Evolutionary conservation across 2,797 vertebrate genomes (phyloP), one percentile per base, ranked within the genome.

Genomic region (Spinus pinus): DNA sequence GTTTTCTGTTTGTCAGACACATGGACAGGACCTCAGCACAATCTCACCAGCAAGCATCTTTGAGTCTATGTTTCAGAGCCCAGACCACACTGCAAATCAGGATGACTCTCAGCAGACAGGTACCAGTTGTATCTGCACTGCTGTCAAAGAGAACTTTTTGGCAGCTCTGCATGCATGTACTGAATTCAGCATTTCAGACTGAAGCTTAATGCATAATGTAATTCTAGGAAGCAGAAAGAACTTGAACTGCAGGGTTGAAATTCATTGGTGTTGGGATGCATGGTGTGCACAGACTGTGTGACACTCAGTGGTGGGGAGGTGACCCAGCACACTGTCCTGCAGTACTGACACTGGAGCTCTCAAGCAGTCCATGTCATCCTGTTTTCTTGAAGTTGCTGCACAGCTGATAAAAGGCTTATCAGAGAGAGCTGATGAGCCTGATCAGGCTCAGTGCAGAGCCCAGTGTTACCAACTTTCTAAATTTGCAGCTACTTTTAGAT

Each of bases 1-100:
- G 8, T 78, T 90, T 66, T 95, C 49, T 92, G 0, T 65, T 44
- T 78, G 61, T 44, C 97, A 99, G 98, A 98, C 98, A 91, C 99
- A 99, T 41, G 98, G 98, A 97, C 97, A 99, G 97, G 98, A 99
- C 97, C 97, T 99, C 95, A 98, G 98, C 98, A 99, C 98, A 95
- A 98, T 98, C 90, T 99, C 99, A 86, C 98, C 99, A 94, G 98
- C 99, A 98, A 98, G 98, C 97, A 99, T 99, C 96, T 99, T 99
- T 89, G 99, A 99, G 97, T 98, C 99, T 25, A 99, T 99, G 98
- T 99, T 99, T 97, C 99, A 99, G 98, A 99, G 98, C 98, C 98
- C 99, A 62, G 99, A 99, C 90, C 98, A 98, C 74, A 97, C 98
- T 37, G 94, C 98, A 54, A 98, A 98, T 96, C 98, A 98, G 95